Conservation (phyloP, 2,113 vertebrate genomes). For the Tetrax tetrax region DNA sequence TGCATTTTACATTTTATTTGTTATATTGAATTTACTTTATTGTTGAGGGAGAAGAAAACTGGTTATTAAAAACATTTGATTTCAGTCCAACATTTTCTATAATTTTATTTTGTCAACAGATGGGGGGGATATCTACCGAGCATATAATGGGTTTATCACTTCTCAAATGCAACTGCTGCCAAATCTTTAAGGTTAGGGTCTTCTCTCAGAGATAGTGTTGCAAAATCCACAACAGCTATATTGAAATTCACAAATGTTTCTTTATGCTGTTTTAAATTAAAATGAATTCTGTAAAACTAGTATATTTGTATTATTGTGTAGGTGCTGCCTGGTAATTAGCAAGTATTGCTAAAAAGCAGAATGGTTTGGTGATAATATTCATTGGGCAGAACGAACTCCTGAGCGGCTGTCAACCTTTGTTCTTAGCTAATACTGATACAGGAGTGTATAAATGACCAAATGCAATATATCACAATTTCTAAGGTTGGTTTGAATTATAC, state of each 20-base stretch:
- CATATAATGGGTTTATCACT: conserved; percentile 7
- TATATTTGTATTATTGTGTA: background rate
- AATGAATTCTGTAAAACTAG: background rate
- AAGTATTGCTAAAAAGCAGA: background rate
- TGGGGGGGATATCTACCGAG: conserved; percentile 1
- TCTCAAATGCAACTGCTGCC: background rate
- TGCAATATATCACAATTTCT: conserved; percentile 1
- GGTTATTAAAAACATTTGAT: conserved; percentile 34
- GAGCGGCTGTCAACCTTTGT: background rate
- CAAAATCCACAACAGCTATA: background rate
- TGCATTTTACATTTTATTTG: conserved; percentile 1
- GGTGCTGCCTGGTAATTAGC: background rate
- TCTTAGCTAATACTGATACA: background rate
- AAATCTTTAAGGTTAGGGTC: conserved; percentile 4
- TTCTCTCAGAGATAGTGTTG: background rate
- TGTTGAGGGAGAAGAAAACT: background rate
- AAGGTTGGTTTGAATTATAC: conserved; percentile 18
- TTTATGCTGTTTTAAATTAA: background rate
- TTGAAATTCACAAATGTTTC: background rate
- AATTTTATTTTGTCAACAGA: conserved; percentile 51
- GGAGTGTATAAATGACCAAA: background rate
- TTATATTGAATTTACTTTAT: background rate
- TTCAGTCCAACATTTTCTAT: conserved; percentile 32
- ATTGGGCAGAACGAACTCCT: background rate
- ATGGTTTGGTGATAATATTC: background rate